Evolutionary conservation across 2,797 vertebrate species (phyloP), one percentile per base, ranked within the genome.

Genomic region (Sebastes trivittatus): DNA sequence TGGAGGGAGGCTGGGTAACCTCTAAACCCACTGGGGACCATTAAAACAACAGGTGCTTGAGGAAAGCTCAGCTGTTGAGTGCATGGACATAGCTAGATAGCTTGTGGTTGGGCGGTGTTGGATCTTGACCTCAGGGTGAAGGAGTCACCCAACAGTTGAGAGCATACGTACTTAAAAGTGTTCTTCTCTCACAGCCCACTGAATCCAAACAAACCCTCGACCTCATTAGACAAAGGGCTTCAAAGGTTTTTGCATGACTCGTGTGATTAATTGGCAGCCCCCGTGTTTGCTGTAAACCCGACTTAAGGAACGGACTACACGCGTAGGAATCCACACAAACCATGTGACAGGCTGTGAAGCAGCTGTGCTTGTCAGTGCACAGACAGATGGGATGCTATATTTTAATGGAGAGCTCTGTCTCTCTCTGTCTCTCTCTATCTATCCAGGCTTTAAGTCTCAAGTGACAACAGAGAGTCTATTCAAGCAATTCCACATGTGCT

Each of bases 1-100:
- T 60, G 58, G 52, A 79, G 63, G 77, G 75, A 38, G 42, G 61
- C 60, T 30, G 67, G 36, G 29, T 55, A 59, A 88, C 81, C 78
- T 66, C 74, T n/a, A 46, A 78, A 61, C 76, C 78, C 78, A 20
- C 32, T 1, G 60, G 63, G 63, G 65, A 52, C 69, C 66, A 32
- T 83, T 85, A 84, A 84, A 78, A 81, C 79, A 91, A 94, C 94
- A 94, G 94, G 94, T 94, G 94, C 81, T 73, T 2, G 27, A 23
- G 70, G 59, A 29, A 54, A 64, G 72, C 70, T 87, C 91, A 92
- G 90, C 93, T 90, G 92, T 83, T 11, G 5, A n/a, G 36, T 0
- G 49, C 49, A 27, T 55, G 42, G 25, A 25, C 2, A 1, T 58
- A 27, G 11, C 36, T 27, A 32, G 80, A 30, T 27, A 7, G 71